Base-by-base conservation (phyloP, 2,888 invertebrate genomes). In the Mythimna lalbum region DNA sequence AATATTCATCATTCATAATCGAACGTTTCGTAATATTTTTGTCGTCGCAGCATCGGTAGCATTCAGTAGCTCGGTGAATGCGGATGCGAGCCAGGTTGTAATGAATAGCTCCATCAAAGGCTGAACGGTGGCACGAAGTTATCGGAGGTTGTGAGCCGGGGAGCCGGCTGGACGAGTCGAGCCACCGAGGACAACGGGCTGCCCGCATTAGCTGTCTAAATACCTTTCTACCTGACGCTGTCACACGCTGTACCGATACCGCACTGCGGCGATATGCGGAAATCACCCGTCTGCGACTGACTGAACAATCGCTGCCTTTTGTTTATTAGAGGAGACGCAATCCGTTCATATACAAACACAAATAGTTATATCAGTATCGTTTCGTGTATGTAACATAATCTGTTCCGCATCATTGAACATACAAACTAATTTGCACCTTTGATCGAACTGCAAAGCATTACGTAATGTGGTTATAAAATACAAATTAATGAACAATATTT, bases 121-220 rank as follows among this genome's bases (percentile, higher is more conserved):
- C 68, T 56, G 61, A 53, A 59, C 36, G 72, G 57, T 59, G 39
- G 60, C 71, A 66, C 79, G 65, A 67, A 79, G 71, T 79, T 81
- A 84, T 81, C 76, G 68, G 78, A 80, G 83, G 75, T 73, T 76
- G 80, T 64, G 75, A 86, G 87, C 80, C 80, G 76, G 57, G 69
- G 80, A 86, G 86, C 83, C 79, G 77, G 62, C 83, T 67, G 77
- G 81, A 76, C 87, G 66, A 73, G 82, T 83, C 21, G 57, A 14
- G 71, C 77, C 70, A 69, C 50, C 77, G 85, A 85, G 85, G 87
- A 87, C 87, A 86, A 81, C 87, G 65, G 69, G 80, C 75, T 65
- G 72, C 82, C 86, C 80, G 83, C 83, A 84, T 81, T 81, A 79
- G 23, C 65, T 83, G 75, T 81, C 80, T 73, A 83, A 80, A 85